Evolutionary conservation across 2,113 vertebrate species (phyloP).

Genomic region (Podarcis raffonei): DNA sequence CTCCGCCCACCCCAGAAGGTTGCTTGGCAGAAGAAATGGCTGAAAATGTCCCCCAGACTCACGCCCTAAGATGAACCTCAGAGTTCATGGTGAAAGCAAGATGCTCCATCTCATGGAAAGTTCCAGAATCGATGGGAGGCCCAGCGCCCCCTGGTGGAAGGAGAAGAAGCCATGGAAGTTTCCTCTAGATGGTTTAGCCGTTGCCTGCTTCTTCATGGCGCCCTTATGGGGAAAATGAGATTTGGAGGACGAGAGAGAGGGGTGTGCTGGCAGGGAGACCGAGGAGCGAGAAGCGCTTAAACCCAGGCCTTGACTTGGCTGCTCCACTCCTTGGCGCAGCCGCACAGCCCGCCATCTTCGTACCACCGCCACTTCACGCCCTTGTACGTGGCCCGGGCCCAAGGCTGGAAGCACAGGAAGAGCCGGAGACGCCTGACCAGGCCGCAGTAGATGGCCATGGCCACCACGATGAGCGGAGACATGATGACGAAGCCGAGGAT

Average conservation of each 20-base stretch:
- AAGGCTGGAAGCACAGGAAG: constrained; percentile 80
- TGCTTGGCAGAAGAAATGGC: no score
- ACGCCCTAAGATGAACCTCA: background rate
- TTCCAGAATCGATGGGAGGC: background rate
- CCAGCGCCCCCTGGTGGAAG: no score
- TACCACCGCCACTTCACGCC: constrained; percentile 76
- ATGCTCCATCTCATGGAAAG: background rate
- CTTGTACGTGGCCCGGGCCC: constrained; percentile 75
- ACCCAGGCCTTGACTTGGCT: constrained; percentile 83
- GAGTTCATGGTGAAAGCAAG: background rate
- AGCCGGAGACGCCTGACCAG: constrained; percentile 82
- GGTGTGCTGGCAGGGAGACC: fast-evolving
- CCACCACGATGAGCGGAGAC: constrained; percentile 91
- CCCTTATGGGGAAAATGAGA: background rate
- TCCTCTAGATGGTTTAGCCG: no score
- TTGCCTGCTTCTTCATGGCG: background rate
- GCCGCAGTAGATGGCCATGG: constrained; percentile 86
- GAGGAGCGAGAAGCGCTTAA: constrained; percentile 55
- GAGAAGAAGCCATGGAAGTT: background rate
- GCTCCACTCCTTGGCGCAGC: constrained; percentile 51
- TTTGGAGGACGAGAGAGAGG: background rate
- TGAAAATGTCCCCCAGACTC: no score
- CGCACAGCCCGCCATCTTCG: constrained; percentile 53
- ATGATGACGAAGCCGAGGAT: constrained; percentile 94
- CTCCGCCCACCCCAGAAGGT: no score